Conservation (phyloP, 1,140 invertebrate genomes). For the Telenomus remus region DNA sequence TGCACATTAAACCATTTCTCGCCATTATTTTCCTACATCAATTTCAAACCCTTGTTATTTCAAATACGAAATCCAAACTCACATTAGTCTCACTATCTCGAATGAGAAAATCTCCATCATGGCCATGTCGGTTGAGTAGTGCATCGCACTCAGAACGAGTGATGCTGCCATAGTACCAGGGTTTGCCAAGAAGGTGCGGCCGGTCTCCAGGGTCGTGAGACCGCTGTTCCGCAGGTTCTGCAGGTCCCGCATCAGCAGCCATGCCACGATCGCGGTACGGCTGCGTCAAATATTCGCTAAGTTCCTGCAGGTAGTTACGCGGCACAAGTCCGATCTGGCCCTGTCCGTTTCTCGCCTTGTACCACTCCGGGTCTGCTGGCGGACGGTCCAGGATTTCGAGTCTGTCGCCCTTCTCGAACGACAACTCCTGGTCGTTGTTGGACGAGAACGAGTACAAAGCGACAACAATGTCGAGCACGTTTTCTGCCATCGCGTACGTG, state of each 20-base stretch:
- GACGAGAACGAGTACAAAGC: conserved; percentile 95
- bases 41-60: no score
- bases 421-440: conserved; percentile 97
- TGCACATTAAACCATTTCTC: no score
- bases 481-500: conserved; percentile 94
- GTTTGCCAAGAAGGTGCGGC: conserved; percentile 85
- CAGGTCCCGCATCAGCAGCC: conserved; percentile 73
- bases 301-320: conserved; percentile 95
- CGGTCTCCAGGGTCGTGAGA: conserved; percentile 76
- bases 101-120: conserved; percentile 98
- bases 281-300: conserved; percentile 90
- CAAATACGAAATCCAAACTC: conserved; percentile 72
- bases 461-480: conserved; percentile 94
- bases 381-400: conserved; percentile 96
- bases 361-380: conserved; percentile 98
- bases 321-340: conserved; percentile 96
- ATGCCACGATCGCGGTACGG: conserved; percentile 81
- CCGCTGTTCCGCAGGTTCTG: conserved; percentile 73
- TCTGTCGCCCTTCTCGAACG: conserved; percentile 96
- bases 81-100: conserved; percentile 99
- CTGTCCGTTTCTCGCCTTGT: conserved; percentile 93
- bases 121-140: conserved; percentile 93
- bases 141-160: conserved; percentile 96
- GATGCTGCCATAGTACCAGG: conserved; percentile 98
- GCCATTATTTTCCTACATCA: no score